Conservation (phyloP, 1,140 invertebrate species). For the Drosophila triauraria region DNA sequence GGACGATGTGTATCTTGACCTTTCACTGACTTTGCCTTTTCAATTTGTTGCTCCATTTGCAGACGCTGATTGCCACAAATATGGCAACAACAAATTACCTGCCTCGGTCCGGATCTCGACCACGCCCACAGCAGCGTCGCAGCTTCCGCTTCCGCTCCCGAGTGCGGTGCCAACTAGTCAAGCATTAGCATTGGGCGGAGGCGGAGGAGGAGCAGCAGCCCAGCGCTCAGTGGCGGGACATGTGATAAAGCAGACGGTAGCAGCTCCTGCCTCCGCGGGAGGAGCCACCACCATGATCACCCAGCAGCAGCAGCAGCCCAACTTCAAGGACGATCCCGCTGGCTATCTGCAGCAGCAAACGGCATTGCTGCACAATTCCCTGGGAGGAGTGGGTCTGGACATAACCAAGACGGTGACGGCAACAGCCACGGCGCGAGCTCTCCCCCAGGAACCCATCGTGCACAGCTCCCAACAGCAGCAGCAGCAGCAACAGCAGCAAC, state of each 20-base stretch:
- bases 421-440: constrained; percentile 28
- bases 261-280: constrained; percentile 1
- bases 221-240: constrained; percentile 35
- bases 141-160: constrained; percentile 33
- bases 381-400: constrained; percentile 66
- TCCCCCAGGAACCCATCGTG: constrained; percentile 61
- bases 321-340: constrained; percentile 95
- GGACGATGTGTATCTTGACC: constrained; percentile 26
- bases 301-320: constrained; percentile 85
- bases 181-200: constrained; percentile 26
- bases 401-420: constrained; percentile 25
- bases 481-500: constrained; percentile 30
- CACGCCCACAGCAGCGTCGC: constrained; percentile 13
- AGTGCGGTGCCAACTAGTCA: constrained; percentile 61
- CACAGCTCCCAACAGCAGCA: constrained; percentile 50
- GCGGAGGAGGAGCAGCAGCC: constrained; percentile 10
- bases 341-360: constrained; percentile 95
- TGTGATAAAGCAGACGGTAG: constrained; percentile 54
- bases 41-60: constrained; percentile 58
- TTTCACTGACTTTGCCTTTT: constrained; percentile 54
- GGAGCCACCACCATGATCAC: constrained; percentile 4
- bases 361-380: constrained; percentile 92
- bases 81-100: constrained; percentile 73
- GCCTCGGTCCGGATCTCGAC: constrained; percentile 35
- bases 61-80: constrained; percentile 80